Conservation (phyloP, 2,888 invertebrate species). For the Scrobipalpa costella region DNA sequence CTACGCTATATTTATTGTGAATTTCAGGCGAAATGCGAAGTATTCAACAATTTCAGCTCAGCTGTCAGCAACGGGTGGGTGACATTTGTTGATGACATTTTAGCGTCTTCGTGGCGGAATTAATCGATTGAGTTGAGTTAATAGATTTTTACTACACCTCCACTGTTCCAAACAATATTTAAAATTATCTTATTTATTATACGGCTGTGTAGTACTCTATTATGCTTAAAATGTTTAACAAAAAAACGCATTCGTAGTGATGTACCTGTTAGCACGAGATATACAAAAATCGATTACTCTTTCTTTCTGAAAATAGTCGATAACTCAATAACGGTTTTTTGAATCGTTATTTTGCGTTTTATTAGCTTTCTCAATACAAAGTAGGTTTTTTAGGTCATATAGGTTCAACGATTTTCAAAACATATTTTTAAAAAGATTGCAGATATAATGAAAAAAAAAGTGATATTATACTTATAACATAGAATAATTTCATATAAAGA, state of each 20-base stretch:
- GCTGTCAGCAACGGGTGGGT: no score
- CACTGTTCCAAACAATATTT: neutral
- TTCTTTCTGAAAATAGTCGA: neutral
- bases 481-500: no score
- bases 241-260: neutral
- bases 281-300: neutral
- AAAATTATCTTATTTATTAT: neutral
- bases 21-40: conserved; percentile 3
- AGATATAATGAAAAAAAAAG: no score
- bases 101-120: no score
- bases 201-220: neutral
- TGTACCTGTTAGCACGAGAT: neutral
- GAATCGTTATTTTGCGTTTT: no score
- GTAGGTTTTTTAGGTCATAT: no score
- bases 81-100: no score
- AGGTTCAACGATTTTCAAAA: no score
- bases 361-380: no score
- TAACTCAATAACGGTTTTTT: neutral
- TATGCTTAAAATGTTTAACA: neutral
- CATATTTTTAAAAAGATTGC: no score
- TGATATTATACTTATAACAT: no score
- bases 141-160: neutral
- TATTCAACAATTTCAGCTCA: neutral
- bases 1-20: neutral
- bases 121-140: neutral